These are phyloP conservation scores for Heteropelma amictum DNA, from an alignment of 2,888 invertebrate genomes.

Conservation along the genomic window DNA sequence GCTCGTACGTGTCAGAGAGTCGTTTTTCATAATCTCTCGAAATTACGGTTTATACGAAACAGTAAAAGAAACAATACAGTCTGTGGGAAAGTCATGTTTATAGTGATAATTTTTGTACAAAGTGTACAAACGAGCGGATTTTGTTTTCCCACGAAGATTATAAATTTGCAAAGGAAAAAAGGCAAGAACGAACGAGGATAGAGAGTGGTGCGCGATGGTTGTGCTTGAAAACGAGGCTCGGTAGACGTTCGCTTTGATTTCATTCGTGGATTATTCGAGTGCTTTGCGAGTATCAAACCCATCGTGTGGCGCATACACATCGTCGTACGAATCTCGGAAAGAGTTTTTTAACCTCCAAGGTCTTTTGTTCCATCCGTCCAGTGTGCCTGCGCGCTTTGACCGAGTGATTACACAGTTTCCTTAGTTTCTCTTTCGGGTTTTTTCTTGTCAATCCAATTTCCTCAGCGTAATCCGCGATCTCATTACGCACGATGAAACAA, in stretches of 20 bases:
- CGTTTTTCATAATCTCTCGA: conserved; percentile 35
- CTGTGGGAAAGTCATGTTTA: too few relatives aligned
- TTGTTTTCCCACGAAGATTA: too few relatives aligned
- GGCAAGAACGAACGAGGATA: not conserved
- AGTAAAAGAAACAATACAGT: too few relatives aligned
- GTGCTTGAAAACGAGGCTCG: not conserved
- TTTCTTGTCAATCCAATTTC: not conserved
- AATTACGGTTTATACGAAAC: too few relatives aligned
- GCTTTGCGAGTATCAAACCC: not conserved
- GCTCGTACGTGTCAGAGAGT: conserved; percentile 52
- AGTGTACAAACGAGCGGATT: too few relatives aligned
- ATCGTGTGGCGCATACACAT: conserved; percentile 15
- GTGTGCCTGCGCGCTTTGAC: not conserved
- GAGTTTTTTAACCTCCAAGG: conserved; percentile 40
- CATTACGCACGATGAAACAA: too few relatives aligned
- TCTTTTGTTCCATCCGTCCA: conserved; percentile 41
- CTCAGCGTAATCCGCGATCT: not conserved
- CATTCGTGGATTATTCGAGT: conserved; percentile 6
- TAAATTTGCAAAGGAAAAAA: too few relatives aligned
- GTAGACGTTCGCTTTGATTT: not conserved
- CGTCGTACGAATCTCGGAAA: not conserved
- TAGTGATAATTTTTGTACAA: too few relatives aligned
- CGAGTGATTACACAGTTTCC: conserved; percentile 32
- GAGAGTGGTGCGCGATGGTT: not conserved
- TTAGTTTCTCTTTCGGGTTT: not conserved